A percentile compares a stretch with the other conserved stretches of the same genome.
These are phyloP conservation scores for Agrilus cyanescens DNA, from an alignment of 2,888 invertebrate species.

Conservation along the genomic window DNA sequence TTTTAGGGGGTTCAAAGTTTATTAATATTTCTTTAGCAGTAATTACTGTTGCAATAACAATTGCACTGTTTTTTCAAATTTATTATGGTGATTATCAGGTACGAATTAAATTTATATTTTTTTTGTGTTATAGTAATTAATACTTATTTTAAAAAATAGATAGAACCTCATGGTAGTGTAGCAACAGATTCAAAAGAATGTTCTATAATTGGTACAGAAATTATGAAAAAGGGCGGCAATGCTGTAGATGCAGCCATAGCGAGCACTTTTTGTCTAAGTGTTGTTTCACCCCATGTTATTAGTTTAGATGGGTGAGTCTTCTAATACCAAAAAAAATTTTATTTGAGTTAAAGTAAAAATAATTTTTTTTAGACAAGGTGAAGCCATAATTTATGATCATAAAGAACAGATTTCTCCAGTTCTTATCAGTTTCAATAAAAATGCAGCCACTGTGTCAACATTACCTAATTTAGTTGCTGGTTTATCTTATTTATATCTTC, in stretches of 20 bases:
- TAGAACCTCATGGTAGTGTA: constrained; percentile 64
- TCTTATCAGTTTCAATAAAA: constrained; percentile 44
- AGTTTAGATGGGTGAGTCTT: constrained; percentile 64
- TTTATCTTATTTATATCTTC: constrained; percentile 42
- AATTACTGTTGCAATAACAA: constrained; percentile 54
- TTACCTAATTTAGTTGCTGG: constrained; percentile 51
- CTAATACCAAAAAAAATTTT: background rate
- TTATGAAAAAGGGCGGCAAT: constrained; percentile 58
- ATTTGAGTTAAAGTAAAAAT: background rate
- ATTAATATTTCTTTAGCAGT: constrained; percentile 54
- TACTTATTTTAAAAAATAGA: constrained; percentile 36
- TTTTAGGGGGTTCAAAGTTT: constrained; percentile 48
- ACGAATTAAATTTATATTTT: background rate
- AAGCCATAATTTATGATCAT: constrained; percentile 54
- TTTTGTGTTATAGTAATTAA: background rate
- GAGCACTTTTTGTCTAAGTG: constrained; percentile 60
- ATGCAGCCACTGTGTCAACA: constrained; percentile 26
- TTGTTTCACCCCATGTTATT: constrained; percentile 59
- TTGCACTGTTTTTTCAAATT: constrained; percentile 61
- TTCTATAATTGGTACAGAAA: constrained; percentile 55
- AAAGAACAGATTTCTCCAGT: constrained; percentile 40
- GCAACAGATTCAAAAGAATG: constrained; percentile 58
- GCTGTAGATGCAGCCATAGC: constrained; percentile 68
- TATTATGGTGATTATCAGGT: constrained; percentile 64
- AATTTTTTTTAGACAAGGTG: background rate